Conservation (phyloP, 2,797 vertebrate species). For the Odontamblyopus rebecca region DNA sequence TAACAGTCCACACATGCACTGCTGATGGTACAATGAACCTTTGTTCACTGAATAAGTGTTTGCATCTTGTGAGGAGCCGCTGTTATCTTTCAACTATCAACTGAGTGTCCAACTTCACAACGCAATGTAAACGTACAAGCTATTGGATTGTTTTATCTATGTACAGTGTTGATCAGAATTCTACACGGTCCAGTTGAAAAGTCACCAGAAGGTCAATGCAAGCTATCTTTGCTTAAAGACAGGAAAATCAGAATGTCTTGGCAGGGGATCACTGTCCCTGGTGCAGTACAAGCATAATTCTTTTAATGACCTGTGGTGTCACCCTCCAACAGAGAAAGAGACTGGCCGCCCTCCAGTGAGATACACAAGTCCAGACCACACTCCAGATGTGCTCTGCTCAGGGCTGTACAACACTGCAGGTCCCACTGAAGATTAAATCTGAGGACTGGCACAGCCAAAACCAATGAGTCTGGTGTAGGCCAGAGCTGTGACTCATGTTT, state of each 20-base stretch:
- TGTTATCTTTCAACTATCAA: slow-evolving; percentile 61
- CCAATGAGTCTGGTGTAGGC: slow-evolving; percentile 63
- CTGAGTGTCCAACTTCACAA: slow-evolving; percentile 36
- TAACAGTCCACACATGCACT: slow-evolving; percentile 64
- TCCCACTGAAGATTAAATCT: slow-evolving; percentile 56
- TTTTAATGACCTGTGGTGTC: slow-evolving; percentile 55
- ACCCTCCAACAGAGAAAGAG: slow-evolving; percentile 56
- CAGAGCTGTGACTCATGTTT: slow-evolving; percentile 66
- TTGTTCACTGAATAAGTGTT: slow-evolving; percentile 70
- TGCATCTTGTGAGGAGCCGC: slow-evolving; percentile 65
- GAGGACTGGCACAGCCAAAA: slow-evolving; percentile 57
- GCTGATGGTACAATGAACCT: slow-evolving; percentile 65
- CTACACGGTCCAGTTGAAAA: not conserved
- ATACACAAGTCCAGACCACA: slow-evolving; percentile 63
- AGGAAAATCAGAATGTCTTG: slow-evolving; percentile 20
- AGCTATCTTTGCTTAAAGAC: slow-evolving; percentile 11
- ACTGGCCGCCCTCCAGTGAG: slow-evolving; percentile 66
- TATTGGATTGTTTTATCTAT: slow-evolving; percentile 20
- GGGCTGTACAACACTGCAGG: slow-evolving; percentile 46
- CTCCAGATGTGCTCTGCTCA: slow-evolving; percentile 74
- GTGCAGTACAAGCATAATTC: slow-evolving; percentile 37
- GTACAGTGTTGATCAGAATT: slow-evolving; percentile 31
- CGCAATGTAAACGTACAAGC: slow-evolving; percentile 1
- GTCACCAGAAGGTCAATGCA: slow-evolving; percentile 7
- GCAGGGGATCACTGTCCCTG: slow-evolving; percentile 19